phyloP scores from a whole-genome alignment of 2,797 vertebrate species.

The Tamandua tetradactyla region DNA sequence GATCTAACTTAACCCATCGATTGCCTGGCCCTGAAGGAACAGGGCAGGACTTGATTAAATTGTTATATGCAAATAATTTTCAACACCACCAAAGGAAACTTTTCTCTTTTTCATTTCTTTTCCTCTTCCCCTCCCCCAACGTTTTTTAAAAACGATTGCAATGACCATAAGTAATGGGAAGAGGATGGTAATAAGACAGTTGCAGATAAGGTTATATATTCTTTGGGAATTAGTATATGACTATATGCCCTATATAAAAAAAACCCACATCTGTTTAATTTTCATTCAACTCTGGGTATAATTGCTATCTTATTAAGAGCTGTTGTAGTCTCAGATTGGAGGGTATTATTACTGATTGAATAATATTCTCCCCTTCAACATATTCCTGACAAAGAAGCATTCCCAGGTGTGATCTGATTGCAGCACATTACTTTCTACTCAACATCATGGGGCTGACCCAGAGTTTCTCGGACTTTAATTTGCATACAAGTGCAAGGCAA shows the following conservation, averaged over 20 bases:
- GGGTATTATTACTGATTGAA: not conserved
- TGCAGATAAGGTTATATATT: slow-evolving; percentile 33
- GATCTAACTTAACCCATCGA: slow-evolving; percentile 99
- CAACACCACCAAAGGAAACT: slow-evolving; percentile 57
- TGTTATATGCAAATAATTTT: slow-evolving; percentile 92
- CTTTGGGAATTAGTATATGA: not conserved
- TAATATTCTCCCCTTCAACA: not conserved
- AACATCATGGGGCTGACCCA: not conserved
- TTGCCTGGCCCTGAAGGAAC: slow-evolving; percentile 95
- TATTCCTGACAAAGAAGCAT: not conserved
- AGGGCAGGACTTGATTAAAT: slow-evolving; percentile 93
- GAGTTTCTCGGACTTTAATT: not conserved
- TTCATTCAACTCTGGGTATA: not conserved
- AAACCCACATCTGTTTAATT: not conserved
- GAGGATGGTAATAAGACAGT: slow-evolving; percentile 37
- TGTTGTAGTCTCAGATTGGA: slow-evolving; percentile 26
- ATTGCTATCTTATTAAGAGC: not conserved
- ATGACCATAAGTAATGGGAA: slow-evolving; percentile 70
- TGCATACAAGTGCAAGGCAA: not conserved
- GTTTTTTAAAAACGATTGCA: slow-evolving; percentile 32
- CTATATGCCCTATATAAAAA: not conserved
- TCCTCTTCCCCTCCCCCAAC: not conserved
- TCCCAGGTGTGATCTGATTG: not conserved
- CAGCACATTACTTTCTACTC: not conserved
- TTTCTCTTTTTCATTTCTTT: not conserved